Evolutionary conservation across 2,797 vertebrate species (phyloP).

Genomic region (Sebastes taczanowskii): DNA sequence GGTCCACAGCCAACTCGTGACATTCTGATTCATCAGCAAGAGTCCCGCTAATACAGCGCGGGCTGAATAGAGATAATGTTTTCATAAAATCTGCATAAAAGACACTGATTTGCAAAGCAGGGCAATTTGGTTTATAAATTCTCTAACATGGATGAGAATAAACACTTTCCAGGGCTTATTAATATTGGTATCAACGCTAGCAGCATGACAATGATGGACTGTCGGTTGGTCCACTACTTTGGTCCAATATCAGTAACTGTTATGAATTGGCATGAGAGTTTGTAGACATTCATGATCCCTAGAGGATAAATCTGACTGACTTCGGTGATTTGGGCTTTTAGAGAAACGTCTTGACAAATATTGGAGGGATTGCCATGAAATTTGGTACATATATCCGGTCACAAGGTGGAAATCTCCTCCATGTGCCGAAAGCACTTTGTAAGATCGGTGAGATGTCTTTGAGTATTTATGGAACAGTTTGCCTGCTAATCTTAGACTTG

Average conservation of each 20-base stretch:
- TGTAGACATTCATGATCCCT: neutral
- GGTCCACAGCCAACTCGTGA: constrained; percentile 1
- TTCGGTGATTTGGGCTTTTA: neutral
- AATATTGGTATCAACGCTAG: neutral
- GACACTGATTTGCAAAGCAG: neutral
- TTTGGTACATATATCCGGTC: no score
- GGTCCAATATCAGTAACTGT: neutral
- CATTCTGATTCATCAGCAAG: constrained; percentile 32
- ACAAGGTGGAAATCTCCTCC: no score
- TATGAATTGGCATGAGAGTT: neutral
- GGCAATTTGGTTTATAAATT: neutral
- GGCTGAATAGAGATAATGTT: neutral
- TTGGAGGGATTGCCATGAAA: neutral
- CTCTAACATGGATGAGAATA: neutral
- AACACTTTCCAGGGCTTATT: neutral
- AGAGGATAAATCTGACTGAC: neutral
- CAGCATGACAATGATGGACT: neutral
- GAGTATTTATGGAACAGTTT: no score
- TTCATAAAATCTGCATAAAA: constrained; percentile 6
- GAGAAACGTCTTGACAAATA: neutral
- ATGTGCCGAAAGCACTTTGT: no score
- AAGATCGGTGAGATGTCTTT: no score
- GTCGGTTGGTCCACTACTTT: neutral
- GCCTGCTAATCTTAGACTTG: no score
- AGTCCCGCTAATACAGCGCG: neutral